Conservation (phyloP, 2,797 vertebrate species). For the Cirrhinus mrigala region DNA sequence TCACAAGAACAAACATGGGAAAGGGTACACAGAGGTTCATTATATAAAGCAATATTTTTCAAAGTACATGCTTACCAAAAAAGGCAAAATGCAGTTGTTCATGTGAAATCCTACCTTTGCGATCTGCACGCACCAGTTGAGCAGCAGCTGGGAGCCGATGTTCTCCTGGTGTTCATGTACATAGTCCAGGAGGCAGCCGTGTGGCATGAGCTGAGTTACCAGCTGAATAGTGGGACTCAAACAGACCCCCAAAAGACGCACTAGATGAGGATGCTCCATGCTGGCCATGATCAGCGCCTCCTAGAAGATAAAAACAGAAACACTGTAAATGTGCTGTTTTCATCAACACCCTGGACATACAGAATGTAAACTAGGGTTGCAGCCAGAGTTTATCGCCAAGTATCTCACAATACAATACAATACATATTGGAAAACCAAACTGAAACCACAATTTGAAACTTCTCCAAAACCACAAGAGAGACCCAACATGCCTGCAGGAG, state of each 20-base stretch:
- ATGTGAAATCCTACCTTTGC: slow-evolving; percentile 81
- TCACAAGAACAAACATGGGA: neutral
- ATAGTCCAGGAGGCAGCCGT: slow-evolving; percentile 87
- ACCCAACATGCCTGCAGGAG: neutral
- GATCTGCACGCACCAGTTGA: slow-evolving; percentile 91
- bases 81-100: neutral
- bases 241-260: slow-evolving; percentile 84
- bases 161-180: slow-evolving; percentile 89
- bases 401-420: neutral
- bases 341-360: neutral
- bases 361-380: neutral
- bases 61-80: neutral
- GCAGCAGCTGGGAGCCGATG: slow-evolving; percentile 87
- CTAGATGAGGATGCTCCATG: slow-evolving; percentile 88
- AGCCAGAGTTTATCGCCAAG: neutral
- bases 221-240: slow-evolving; percentile 86
- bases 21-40: neutral
- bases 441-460: neutral
- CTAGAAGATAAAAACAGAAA: slow-evolving; percentile 65
- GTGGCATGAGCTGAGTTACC: slow-evolving; percentile 89
- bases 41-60: neutral
- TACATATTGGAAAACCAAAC: neutral
- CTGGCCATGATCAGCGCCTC: slow-evolving; percentile 91
- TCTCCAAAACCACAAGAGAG: neutral
- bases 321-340: slow-evolving; percentile 10